Evolutionary conservation across 2,888 invertebrate genomes (phyloP), one percentile per base, ranked within the genome.

Genomic region (Lochmaea capreae): DNA sequence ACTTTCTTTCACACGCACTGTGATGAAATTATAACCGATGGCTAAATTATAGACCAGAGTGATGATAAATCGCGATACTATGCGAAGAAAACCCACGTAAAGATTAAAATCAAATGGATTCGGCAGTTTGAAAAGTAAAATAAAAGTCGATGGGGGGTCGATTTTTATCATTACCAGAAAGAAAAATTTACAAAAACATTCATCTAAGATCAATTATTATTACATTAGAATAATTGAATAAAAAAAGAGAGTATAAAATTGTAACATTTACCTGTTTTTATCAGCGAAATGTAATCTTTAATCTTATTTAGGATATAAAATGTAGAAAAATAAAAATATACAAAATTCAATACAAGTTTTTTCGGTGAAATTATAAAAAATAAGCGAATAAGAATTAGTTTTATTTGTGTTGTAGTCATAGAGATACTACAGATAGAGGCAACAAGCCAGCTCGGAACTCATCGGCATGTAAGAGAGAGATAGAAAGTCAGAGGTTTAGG

Each of bases 41-140:
- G 62, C 33, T n/a, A 54, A 66, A 66, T 66, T 66, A 66, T 16
- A 66, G 39, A 39, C 49, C 46, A 11, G 14, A 46, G 46, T 46
- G 46, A 46, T 65, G 46, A 65, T 65, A 65, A 33, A 26, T 49
- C 46, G 46, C 63, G 18, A 11, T 3, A 49, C 16, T 8, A 16
- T 49, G 18, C 18, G 14, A 11, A 26, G 46, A 66, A 63, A 66
- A 52, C 54, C 54, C 57, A 66, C 66, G 54, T 54, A 14, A 33
- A 54, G 66, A 66, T 66, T 33, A 66, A 66, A 33, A 66, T 66
- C 65, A 22, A 65, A 16, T 49, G n/a, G 18, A 63, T 63, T 52
- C 18, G 46, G 39, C 46, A 26, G 11, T 54, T 26, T 66, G 57
- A 33, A 16, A 66, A 66, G 33, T 66, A 54, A 33, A 39, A 54